phyloP scores from a whole-genome alignment of 2,113 vertebrate genomes.

The Bolborhynchus lineola region DNA sequence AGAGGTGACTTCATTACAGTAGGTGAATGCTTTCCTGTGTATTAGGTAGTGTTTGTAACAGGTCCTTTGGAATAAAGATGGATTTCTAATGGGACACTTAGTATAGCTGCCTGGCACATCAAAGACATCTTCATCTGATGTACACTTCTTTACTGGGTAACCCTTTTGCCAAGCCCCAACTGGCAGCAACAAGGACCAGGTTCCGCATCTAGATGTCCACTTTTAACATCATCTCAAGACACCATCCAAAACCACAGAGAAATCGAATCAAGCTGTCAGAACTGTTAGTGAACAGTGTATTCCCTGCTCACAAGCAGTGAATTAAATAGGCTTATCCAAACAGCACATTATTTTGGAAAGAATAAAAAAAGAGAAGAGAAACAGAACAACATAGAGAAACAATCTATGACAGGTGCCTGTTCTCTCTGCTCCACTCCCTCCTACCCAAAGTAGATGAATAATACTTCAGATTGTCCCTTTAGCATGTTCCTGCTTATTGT shows the following conservation, averaged over 20 bases:
- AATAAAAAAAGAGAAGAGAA: background rate
- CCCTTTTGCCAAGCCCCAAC: background rate
- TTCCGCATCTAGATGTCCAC: background rate
- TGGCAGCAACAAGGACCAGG: background rate
- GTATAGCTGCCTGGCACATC: background rate
- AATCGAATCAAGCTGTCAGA: background rate
- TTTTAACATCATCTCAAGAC: background rate
- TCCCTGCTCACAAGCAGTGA: background rate
- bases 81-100: background rate
- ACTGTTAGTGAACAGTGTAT: background rate
- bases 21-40: background rate
- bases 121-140: background rate
- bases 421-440: background rate
- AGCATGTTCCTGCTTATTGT: background rate
- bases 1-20: background rate
- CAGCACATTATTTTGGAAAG: background rate
- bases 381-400: background rate
- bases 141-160: background rate
- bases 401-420: fast-evolving
- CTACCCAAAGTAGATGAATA: background rate
- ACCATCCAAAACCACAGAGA: background rate
- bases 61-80: background rate
- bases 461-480: background rate
- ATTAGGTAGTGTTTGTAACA: background rate
- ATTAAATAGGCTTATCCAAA: background rate